Conservation (phyloP, 1,140 invertebrate species). For the Radopholus similis region DNA sequence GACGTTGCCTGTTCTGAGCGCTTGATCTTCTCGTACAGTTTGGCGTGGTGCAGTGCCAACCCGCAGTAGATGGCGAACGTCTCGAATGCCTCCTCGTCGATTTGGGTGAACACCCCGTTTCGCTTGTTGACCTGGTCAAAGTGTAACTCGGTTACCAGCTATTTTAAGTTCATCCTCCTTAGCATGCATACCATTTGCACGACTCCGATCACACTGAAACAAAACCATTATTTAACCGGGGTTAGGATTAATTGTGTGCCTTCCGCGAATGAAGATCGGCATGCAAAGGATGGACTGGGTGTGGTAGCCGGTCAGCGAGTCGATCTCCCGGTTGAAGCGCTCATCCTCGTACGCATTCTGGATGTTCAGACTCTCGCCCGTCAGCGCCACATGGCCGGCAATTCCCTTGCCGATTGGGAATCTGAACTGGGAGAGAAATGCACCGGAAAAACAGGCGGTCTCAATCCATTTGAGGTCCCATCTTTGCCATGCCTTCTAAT, state of each 20-base stretch:
- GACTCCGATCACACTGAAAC: constrained; percentile 71
- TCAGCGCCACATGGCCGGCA: constrained; percentile 89
- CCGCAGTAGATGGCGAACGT: constrained; percentile 80
- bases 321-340: constrained; percentile 79
- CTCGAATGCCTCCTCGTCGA: constrained; percentile 77
- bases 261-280: constrained; percentile 72
- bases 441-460: not conserved
- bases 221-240: no score
- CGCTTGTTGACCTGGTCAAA: constrained; percentile 79
- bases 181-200: constrained; percentile 88
- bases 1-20: constrained; percentile 70
- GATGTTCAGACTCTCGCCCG: constrained; percentile 75
- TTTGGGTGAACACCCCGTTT: constrained; percentile 69
- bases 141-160: no score
- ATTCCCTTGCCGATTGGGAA: constrained; percentile 94
- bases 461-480: not conserved
- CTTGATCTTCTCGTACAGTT: constrained; percentile 77
- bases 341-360: constrained; percentile 81
- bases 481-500: not conserved
- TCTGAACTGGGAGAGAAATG: constrained; percentile 54
- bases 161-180: no score
- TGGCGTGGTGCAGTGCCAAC: constrained; percentile 76
- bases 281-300: constrained; percentile 77
- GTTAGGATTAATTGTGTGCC: not conserved
- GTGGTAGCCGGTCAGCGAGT: constrained; percentile 73